A percentile compares a stretch with the other conserved stretches of the same genome.
phyloP scores from a whole-genome alignment of 2,888 invertebrate genomes.

The Drosophila lacicola region DNA sequence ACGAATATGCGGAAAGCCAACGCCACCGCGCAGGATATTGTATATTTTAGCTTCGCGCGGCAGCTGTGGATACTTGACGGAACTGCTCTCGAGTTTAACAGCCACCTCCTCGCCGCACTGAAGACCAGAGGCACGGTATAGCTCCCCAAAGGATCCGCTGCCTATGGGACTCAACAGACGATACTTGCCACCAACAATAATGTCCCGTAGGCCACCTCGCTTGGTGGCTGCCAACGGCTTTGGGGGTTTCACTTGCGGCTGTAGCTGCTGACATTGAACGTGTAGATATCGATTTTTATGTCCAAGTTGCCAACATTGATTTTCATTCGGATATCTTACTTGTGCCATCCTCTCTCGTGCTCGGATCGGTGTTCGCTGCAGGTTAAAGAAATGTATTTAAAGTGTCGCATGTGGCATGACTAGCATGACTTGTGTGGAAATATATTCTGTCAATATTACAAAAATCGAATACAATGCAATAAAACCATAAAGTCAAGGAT shows the following conservation, averaged over 20 bases:
- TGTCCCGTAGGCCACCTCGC: constrained; percentile 10
- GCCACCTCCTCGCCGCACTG: constrained; percentile 54
- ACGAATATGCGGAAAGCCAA: constrained; percentile 56
- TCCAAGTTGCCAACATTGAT: not conserved
- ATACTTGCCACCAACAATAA: constrained; percentile 59
- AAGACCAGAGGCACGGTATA: constrained; percentile 50
- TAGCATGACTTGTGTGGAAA: constrained; percentile 35
- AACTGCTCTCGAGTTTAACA: constrained; percentile 51
- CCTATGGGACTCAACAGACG: constrained; percentile 54
- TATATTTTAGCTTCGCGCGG: constrained; percentile 64
- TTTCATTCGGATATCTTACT: constrained; percentile 18
- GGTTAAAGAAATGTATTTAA: constrained; percentile 33
- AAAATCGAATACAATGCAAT: not conserved
- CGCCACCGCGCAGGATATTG: constrained; percentile 42
- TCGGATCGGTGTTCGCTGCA: constrained; percentile 1
- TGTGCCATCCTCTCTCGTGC: constrained; percentile 26
- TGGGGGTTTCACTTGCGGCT: not conserved
- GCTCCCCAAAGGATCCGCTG: constrained; percentile 62
- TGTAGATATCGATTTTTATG: not conserved
- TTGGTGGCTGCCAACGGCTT: constrained; percentile 6
- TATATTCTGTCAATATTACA: constrained; percentile 8
- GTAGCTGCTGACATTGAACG: not conserved
- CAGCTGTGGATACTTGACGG: constrained; percentile 40
- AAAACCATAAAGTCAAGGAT: constrained; percentile 29
- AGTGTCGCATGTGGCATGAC: constrained; percentile 49